A percentile compares a stretch with the other conserved stretches of the same genome.
Conservation (phyloP, 2,888 invertebrate species). For the Drosophila demipolita region DNA sequence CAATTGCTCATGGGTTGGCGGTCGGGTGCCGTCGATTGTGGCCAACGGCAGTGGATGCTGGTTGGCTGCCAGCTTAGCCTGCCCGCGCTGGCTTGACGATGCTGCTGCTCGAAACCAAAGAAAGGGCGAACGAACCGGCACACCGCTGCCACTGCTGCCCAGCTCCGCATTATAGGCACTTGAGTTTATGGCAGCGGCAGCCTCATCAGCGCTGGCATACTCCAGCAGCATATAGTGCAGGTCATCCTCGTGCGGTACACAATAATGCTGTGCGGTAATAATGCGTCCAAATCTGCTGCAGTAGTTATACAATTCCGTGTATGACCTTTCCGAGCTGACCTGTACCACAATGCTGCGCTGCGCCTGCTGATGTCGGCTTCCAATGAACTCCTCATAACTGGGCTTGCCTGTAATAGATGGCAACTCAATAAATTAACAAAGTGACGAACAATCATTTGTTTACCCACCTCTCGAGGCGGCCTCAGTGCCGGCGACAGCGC, state of each 20-base stretch:
- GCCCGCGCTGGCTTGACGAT: conserved; percentile 62
- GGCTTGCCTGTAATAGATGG: conserved; percentile 43
- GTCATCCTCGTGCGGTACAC: conserved; percentile 84
- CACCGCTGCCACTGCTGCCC: conserved; percentile 76
- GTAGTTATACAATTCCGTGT: conserved; percentile 88
- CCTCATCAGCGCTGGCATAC: conserved; percentile 87
- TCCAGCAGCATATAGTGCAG: conserved; percentile 92
- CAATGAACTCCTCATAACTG: conserved; percentile 87
- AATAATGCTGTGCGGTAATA: conserved; percentile 88
- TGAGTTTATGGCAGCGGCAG: conserved; percentile 86
- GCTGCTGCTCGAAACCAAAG: conserved; percentile 89
- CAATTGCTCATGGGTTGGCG: conserved; percentile 85
- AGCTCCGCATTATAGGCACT: conserved; percentile 87
- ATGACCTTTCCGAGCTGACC: conserved; percentile 90
- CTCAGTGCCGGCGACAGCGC: conserved; percentile 27
- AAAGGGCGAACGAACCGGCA: conserved; percentile 89
- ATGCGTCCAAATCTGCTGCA: conserved; percentile 89
- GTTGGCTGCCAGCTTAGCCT: conserved; percentile 31
- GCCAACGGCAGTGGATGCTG: conserved; percentile 22
- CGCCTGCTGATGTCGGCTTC: conserved; percentile 88
- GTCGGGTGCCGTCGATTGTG: conserved; percentile 86
- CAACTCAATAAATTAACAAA: background rate
- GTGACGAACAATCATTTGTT: conserved; percentile 11
- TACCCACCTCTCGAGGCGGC: conserved; percentile 29
- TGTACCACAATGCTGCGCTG: conserved; percentile 90